Base-by-base conservation (phyloP, 2,888 invertebrate species). In the Melanophora roralis region DNA sequence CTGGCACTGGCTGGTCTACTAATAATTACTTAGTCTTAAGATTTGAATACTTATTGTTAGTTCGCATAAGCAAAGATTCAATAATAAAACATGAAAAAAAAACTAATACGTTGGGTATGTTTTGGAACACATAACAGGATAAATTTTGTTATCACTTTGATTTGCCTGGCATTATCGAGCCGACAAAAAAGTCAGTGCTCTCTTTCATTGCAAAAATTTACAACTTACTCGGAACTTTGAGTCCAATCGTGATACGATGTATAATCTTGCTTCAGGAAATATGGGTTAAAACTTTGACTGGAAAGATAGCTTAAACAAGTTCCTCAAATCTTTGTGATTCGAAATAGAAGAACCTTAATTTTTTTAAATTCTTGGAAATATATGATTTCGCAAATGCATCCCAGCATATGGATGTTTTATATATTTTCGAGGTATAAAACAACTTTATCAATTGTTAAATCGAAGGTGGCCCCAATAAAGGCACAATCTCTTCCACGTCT, bases 211-310 rank as follows among this genome's bases (percentile, higher is more conserved):
- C 23, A 1, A 49, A 27, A 49, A 49, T 49, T 7, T 49, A 27
- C 5, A 14, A 49, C n/a, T 49, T 38, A 14, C 57, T 57, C 21
- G 57, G 57, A 38, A 27, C 21, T 59, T 71, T 83, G 2, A 74
- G 81, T 32, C 82, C 81, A 11, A 75, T 83, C 7, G 59, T 81
- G 7, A 45, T 81, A 19, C 45, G 43, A 8, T 62, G 75, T 34
- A 81, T 81, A 62, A 82, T 82, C 23, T 19, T 82, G 43, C 38
- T 83, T 11, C 81, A 83, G n/a, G 71, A 80, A 40, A 45, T 76
- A 12, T 81, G 80, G 74, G 2, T 69, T 4, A 79, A 19, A 81
- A 82, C 12, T 11, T 60, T 8, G 53, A 65, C 16, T 77, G 77
- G 77, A 72, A 72, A 36, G 49, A 59, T n/a, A 6, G 16, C 8